Percentiles rank a stretch among this genome's conserved stretches.
These are phyloP conservation scores for Peromyscus attwateri DNA, from an alignment of 2,797 vertebrate genomes.

Conservation along the genomic window DNA sequence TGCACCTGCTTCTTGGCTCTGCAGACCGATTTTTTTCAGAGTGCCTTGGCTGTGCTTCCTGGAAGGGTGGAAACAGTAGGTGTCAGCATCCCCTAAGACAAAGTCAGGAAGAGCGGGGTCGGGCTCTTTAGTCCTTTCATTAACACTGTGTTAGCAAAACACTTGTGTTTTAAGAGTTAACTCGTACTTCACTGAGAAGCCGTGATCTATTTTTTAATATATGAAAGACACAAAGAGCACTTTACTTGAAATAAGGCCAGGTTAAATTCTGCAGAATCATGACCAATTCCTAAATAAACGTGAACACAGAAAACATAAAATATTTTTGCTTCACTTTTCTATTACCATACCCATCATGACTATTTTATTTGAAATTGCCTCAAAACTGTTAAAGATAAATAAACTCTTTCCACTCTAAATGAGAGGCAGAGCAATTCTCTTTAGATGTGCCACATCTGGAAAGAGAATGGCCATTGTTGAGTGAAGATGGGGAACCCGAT, in stretches of 20 bases:
- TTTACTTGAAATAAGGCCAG: conserved; percentile 38
- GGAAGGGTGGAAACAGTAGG: too few species aligned
- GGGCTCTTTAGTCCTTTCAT: neutral
- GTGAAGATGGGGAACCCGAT: conserved; percentile 53
- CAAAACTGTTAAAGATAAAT: conserved; percentile 66
- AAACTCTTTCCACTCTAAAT: conserved; percentile 42
- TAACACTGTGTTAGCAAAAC: neutral
- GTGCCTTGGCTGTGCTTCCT: neutral
- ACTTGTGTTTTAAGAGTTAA: conserved; percentile 32
- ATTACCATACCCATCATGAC: conserved; percentile 32
- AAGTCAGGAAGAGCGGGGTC: neutral
- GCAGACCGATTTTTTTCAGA: neutral
- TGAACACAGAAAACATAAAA: conserved; percentile 63
- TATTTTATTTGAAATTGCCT: conserved; percentile 69
- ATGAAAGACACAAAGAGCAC: conserved; percentile 1
- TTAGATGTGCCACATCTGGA: conserved; percentile 69
- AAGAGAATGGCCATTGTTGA: conserved; percentile 70
- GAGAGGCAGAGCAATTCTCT: conserved; percentile 63
- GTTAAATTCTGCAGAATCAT: conserved; percentile 60
- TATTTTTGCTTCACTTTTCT: conserved; percentile 64
- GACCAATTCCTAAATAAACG: conserved; percentile 45
- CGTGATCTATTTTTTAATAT: neutral
- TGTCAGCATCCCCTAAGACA: neutral
- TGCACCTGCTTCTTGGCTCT: neutral
- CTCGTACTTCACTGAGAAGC: conserved; percentile 17